Evolutionary conservation across 2,797 vertebrate genomes (phyloP), one percentile per base, ranked within the genome.

Genomic region (Esox masquinongy): DNA sequence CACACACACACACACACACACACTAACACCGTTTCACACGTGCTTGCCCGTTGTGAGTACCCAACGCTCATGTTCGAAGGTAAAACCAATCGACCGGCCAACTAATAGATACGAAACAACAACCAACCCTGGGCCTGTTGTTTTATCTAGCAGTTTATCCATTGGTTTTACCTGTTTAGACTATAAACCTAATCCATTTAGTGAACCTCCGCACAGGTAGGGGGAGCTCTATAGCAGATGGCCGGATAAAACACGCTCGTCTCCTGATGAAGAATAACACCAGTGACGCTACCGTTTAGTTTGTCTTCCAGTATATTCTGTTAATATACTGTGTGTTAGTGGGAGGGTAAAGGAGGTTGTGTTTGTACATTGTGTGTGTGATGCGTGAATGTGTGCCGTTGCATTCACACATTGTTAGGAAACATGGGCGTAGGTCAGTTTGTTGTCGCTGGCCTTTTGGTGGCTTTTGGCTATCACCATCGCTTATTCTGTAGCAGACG

Each of bases 321-420:
- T 59, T 24, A 87, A 88, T 84, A 74, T 63, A 14, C 71, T 90
- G 82, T 92, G 83, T 90, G 50, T 87, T 83, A 76, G 70, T 85
- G 59, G 74, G 14, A 50, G 78, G 36, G 56, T 59, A 11, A 4
- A 59, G 56, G 73, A 51, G 50, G 80, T 75, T 89, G 86, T 90
- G 82, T 90, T 85, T 89, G 76, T 85, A 82, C 77, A 78, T 84
- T 85, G 84, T 89, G 90, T 92, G 88, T 91, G 87, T 86, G 80
- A 93, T 93, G 93, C 93, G 91, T 92, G 80, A 93, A 94, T 93
- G 91, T 68, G 4, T 71, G 47, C 73, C 78, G 77, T 14, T 85
- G 88, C 90, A 93, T 94, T 94, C 91, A 93, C 92, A 93, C 93
- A 93, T 94, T 90, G 22, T 94, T 84, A 85, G 91, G 91, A 88